These are phyloP conservation scores for Cirrhinus mrigala DNA, from an alignment of 2,797 vertebrate species.

Conservation along the genomic window DNA sequence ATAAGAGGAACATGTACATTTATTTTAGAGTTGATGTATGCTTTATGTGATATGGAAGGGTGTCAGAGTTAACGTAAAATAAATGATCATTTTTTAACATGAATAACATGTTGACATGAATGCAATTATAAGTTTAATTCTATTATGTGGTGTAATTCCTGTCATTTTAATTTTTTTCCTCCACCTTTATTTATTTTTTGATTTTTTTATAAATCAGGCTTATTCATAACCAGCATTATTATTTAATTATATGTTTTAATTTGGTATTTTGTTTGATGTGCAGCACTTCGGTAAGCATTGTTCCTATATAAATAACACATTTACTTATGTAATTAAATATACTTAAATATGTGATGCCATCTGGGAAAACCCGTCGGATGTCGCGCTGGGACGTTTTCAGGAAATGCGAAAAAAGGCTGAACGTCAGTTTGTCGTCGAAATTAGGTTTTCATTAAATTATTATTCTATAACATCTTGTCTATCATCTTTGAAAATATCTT, in stretches of 20 bases:
- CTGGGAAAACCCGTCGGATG: no score
- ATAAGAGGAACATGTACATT: neutral
- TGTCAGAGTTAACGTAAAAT: neutral
- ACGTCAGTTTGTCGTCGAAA: no score
- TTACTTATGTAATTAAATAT: neutral
- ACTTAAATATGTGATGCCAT: neutral
- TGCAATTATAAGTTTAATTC: neutral
- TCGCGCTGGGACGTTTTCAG: no score
- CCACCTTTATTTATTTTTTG: no score
- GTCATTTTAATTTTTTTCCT: neutral
- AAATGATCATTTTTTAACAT: neutral
- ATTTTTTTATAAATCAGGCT: neutral
- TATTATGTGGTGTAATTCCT: neutral
- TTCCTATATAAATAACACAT: neutral
- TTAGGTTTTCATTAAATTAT: no score
- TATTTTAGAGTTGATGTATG: conserved; percentile 48
- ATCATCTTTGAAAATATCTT: no score
- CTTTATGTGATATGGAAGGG: neutral
- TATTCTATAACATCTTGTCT: no score
- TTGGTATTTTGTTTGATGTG: neutral
- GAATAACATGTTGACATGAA: neutral
- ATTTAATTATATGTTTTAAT: neutral
- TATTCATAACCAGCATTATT: neutral
- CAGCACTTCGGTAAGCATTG: neutral
- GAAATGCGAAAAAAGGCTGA: no score